Conservation (phyloP, 2,113 vertebrate species). For the Castor canadensis region DNA sequence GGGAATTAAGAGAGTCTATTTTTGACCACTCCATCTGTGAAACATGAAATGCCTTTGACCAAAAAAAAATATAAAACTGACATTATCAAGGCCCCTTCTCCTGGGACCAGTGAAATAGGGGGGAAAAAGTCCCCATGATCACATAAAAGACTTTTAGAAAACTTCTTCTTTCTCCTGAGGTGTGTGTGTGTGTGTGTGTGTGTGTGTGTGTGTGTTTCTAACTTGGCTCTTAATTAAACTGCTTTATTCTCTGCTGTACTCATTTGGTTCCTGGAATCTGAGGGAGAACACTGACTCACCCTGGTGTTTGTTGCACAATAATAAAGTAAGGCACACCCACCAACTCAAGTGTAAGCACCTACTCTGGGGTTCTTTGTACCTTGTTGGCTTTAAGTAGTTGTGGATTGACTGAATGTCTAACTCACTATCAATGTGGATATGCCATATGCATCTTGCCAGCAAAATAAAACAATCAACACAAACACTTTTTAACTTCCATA, state of each 20-base stretch:
- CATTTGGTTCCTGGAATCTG: neutral
- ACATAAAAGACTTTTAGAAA: neutral
- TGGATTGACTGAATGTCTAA: slow-evolving; percentile 26
- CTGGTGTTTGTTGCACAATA: neutral
- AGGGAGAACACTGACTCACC: neutral
- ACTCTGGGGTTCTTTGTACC: neutral
- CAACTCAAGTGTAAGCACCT: neutral
- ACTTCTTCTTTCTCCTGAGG: neutral
- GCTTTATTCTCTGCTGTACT: neutral
- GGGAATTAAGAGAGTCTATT: slow-evolving; percentile 47
- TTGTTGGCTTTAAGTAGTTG: neutral
- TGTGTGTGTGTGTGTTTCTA: neutral
- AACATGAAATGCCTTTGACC: slow-evolving; percentile 35
- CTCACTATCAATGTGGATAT: neutral
- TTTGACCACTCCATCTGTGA: slow-evolving; percentile 35
- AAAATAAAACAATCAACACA: slow-evolving; percentile 62
- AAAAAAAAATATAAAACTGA: slow-evolving; percentile 32
- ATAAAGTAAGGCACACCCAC: neutral
- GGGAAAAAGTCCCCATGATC: neutral
- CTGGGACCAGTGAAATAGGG: neutral
- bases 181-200: neutral
- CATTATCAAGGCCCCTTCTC: neutral
- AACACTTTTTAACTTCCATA: slow-evolving; percentile 37
- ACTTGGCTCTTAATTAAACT: neutral
- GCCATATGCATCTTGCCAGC: neutral